Evolutionary conservation across 1,140 invertebrate genomes (phyloP), one percentile per base, ranked within the genome.

Genomic region (Lysiphlebus fabarum): DNA sequence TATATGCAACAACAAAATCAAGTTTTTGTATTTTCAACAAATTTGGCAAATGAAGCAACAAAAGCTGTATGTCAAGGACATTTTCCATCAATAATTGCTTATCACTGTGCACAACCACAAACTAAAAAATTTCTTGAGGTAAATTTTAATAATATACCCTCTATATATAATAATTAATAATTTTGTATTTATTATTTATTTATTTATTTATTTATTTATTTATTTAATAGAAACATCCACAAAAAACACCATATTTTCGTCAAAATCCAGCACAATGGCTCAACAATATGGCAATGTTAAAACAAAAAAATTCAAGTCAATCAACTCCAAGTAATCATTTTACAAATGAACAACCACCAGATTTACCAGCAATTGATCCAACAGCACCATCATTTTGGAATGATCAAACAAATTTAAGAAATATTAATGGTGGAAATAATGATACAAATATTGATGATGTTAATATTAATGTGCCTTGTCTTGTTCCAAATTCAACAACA

Each of bases 1-100:
- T 91, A 91, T 68, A 90, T 92, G 90, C 94, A 96, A 80, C 95
- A 97, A 74, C 94, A 96, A 78, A 97, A 91, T 82, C 95, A 98
- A 78, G 95, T 98, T 70, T 98, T 96, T 85, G 95, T 98, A 54
- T 99, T 99, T 82, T 94, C 92, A 9, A 98, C 96, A 1, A 81
- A 86, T 63, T 76, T 97, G 72, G 96, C 95, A 0, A 99, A 99
- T 78, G 90, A 95, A 71, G 94, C 93, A 10, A 94, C 95, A 2
- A 95, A 98, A 68, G 86, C 91, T 6, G 94, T 98, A 12, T 77
- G 94, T 59, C 87, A 89, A 64, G 92, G 94, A 11, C 89, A 95
- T 64, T 95, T 87, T 76, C 86, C 90, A 67, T 92, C 91, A 11
- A 96, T 99, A 63, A 93, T 98, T 62, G 91, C 92, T 5, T 98